Percentiles rank a stretch among this genome's conserved stretches.
Conservation (phyloP, 1,140 invertebrate species). For the Drosophila chauvacae region DNA sequence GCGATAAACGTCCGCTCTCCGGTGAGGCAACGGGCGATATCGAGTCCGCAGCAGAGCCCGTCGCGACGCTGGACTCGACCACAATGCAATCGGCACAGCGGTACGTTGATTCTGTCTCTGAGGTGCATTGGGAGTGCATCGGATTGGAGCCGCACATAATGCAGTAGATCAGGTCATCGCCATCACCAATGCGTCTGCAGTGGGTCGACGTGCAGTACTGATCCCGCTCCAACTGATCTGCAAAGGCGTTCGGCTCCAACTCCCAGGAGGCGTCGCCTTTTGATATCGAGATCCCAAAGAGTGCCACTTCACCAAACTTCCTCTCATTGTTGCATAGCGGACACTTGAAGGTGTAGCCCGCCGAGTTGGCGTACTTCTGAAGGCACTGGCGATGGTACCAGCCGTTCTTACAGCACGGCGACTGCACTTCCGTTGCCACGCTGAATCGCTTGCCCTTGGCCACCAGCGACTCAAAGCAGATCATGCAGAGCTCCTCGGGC, state of each 20-base stretch:
- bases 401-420: slow-evolving; percentile 55
- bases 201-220: not conserved
- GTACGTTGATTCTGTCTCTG: not conserved
- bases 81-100: slow-evolving; percentile 21
- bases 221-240: slow-evolving; percentile 6
- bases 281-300: slow-evolving; percentile 45
- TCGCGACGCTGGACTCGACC: not conserved
- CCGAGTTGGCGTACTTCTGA: slow-evolving; percentile 41
- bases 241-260: slow-evolving; percentile 28
- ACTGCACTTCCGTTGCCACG: slow-evolving; percentile 13
- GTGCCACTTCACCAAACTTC: slow-evolving; percentile 16
- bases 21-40: no score
- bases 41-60: not conserved
- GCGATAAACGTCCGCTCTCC: no score
- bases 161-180: slow-evolving; percentile 19
- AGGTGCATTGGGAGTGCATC: slow-evolving; percentile 24
- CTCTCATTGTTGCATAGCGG: slow-evolving; percentile 54
- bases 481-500: slow-evolving; percentile 12
- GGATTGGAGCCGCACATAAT: slow-evolving; percentile 56
- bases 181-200: not conserved
- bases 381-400: slow-evolving; percentile 61
- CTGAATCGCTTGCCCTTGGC: not conserved
- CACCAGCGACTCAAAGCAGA: slow-evolving; percentile 40
- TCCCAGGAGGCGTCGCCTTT: slow-evolving; percentile 61
- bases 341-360: slow-evolving; percentile 67